A percentile compares a stretch with the other conserved stretches of the same genome.
phyloP scores from a whole-genome alignment of 1,140 invertebrate species.

The Penaeus indicus region DNA sequence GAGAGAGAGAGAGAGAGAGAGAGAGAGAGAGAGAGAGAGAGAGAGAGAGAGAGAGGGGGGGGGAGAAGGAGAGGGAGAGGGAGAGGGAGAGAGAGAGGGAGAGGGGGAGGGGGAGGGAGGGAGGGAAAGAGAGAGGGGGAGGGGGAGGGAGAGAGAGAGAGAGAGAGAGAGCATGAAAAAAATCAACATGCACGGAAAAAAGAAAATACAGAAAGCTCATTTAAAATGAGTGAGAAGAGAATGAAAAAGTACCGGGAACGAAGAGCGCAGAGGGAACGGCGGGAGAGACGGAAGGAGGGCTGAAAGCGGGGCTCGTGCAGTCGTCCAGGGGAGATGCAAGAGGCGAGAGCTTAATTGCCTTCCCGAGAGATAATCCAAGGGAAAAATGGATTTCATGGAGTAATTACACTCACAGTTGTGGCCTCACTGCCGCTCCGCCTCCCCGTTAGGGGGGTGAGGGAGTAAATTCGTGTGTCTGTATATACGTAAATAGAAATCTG shows the following conservation, averaged over 20 bases:
- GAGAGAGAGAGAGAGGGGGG: background rate
- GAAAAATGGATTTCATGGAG: no score
- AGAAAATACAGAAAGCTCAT: background rate
- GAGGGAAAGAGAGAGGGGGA: background rate
- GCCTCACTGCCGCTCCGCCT: conserved; percentile 39
- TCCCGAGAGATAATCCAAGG: no score
- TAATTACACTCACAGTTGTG: conserved; percentile 46
- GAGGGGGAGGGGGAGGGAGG: background rate
- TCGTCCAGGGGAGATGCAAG: no score
- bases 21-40: background rate
- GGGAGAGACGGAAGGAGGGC: background rate
- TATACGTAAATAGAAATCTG: background rate
- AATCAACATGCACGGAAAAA: background rate
- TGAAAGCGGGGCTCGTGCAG: conserved; percentile 17
- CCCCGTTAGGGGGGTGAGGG: background rate
- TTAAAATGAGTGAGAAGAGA: background rate
- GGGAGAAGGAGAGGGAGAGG: background rate
- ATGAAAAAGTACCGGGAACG: background rate
- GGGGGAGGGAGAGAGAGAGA: background rate
- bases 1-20: background rate
- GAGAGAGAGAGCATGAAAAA: background rate
- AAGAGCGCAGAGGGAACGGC: background rate
- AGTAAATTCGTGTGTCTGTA: background rate
- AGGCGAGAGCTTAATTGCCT: no score
- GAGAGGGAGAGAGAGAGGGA: no score